These are phyloP conservation scores for Epizoanthus scotinus DNA, from an alignment of 92 coral and sea anemone species.

Conservation along the genomic window DNA sequence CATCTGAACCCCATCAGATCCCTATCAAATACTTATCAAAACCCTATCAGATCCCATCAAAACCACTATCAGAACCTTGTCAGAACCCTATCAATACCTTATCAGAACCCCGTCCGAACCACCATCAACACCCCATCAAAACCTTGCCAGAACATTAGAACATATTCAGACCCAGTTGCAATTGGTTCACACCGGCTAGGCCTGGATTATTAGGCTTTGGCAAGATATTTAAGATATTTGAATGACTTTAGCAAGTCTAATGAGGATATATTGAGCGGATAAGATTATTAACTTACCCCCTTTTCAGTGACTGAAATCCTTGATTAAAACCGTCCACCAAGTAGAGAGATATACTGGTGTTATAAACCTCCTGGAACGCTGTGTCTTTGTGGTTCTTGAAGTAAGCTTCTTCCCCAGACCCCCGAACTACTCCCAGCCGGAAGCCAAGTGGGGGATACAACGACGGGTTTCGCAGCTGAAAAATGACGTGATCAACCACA, in stretches of 20 bases:
- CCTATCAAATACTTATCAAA: too few relatives aligned
- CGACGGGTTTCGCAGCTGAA: conserved; percentile 52
- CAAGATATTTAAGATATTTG: too few relatives aligned
- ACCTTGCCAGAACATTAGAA: background rate
- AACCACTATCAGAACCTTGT: background rate
- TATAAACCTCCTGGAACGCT: conserved; percentile 57
- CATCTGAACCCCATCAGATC: too few relatives aligned
- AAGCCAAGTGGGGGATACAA: conserved; percentile 64
- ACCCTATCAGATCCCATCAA: too few relatives aligned
- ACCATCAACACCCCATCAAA: background rate
- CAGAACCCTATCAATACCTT: background rate
- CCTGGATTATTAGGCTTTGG: too few relatives aligned
- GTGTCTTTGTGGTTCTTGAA: conserved; percentile 69
- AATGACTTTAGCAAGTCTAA: too few relatives aligned
- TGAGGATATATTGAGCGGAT: too few relatives aligned
- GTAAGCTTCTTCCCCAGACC: conserved; percentile 72
- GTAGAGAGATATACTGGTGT: conserved; percentile 60
- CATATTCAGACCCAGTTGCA: too few relatives aligned
- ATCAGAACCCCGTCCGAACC: background rate
- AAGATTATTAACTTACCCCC: conserved; percentile 49
- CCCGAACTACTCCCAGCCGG: conserved; percentile 70
- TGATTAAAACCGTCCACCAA: conserved; percentile 53
- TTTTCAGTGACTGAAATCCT: conserved; percentile 58
- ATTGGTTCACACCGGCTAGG: too few relatives aligned
- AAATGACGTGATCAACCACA: background rate